Percentiles rank a stretch among this genome's conserved stretches.
phyloP scores from a whole-genome alignment of 2,113 vertebrate genomes.

The Myotis davidii region DNA sequence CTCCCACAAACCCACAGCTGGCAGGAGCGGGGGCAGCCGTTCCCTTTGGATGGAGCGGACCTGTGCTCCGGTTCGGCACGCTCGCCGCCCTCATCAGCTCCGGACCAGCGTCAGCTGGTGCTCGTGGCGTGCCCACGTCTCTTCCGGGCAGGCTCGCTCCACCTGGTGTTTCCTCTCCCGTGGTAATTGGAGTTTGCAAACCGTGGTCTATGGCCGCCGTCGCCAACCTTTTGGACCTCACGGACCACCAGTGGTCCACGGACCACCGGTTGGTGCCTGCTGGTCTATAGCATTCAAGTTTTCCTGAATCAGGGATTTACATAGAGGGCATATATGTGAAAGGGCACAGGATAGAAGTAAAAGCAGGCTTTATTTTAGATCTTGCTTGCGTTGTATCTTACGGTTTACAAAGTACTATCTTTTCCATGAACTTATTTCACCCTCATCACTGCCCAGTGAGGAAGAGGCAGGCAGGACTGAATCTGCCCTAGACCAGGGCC shows the following conservation, averaged over 20 bases:
- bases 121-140: neutral
- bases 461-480: neutral
- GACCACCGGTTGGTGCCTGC: no score
- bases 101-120: neutral
- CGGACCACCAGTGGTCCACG: no score
- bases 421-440: neutral
- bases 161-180: neutral
- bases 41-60: neutral
- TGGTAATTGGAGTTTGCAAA: neutral
- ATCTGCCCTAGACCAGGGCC: neutral
- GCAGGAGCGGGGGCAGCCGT: neutral
- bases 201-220: neutral
- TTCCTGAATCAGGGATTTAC: neutral
- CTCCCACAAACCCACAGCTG: neutral
- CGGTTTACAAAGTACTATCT: neutral
- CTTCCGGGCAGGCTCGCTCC: neutral
- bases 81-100: rapidly evolving
- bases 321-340: neutral
- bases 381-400: neutral
- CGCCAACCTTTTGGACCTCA: no score
- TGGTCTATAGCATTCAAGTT: neutral
- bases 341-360: neutral
- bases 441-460: neutral
- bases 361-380: neutral
- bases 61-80: neutral